phyloP scores from a whole-genome alignment of 2,797 vertebrate genomes.

The Pseudopleuronectes americanus region DNA sequence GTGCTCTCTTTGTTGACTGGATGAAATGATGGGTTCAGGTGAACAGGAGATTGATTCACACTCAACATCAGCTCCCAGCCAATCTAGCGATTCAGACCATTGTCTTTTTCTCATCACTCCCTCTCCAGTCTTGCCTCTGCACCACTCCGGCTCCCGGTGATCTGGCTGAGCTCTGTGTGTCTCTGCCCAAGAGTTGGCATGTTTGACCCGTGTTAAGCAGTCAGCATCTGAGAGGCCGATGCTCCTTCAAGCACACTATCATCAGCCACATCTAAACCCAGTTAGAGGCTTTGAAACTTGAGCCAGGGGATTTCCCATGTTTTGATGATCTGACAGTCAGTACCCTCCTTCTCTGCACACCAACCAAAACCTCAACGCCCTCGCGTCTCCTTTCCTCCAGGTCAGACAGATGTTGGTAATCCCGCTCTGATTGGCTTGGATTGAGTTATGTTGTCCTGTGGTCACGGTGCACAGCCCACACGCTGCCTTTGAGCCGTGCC shows the following conservation, averaged over 20 bases:
- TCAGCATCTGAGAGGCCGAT: constrained; percentile 35
- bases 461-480: constrained; percentile 55
- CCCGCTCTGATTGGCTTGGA: constrained; percentile 66
- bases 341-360: constrained; percentile 48
- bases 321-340: constrained; percentile 65
- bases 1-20: too few species aligned
- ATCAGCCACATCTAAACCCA: constrained; percentile 69
- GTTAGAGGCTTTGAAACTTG: constrained; percentile 70
- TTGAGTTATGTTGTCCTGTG: constrained; percentile 64
- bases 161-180: constrained; percentile 10
- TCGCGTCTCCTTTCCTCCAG: constrained; percentile 36
- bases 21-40: neutral
- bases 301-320: constrained; percentile 75
- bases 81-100: constrained; percentile 4
- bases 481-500: constrained; percentile 61
- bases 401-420: constrained; percentile 74
- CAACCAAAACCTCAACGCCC: constrained; percentile 22
- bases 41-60: constrained; percentile 9
- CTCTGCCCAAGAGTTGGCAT: constrained; percentile 35
- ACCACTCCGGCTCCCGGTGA: constrained; percentile 10
- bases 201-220: constrained; percentile 42
- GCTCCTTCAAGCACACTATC: constrained; percentile 41
- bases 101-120: constrained; percentile 17
- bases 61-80: neutral
- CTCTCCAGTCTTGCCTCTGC: constrained; percentile 5